Conservation (phyloP, 2,888 invertebrate genomes). For the Cistogaster globosa region DNA sequence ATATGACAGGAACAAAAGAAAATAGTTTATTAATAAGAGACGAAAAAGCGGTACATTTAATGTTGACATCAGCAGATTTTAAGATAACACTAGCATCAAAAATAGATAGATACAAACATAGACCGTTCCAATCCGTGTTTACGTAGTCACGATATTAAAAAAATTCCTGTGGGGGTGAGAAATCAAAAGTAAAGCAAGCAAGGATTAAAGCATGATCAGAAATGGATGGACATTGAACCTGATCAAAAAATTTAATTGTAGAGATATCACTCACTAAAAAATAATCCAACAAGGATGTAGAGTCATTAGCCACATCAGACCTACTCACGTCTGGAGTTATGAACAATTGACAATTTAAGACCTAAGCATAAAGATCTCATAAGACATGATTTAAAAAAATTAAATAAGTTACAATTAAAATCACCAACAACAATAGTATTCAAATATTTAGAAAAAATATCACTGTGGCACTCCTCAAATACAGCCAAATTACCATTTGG, state of each 20-base stretch:
- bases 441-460: neutral
- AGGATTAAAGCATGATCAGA: constrained; percentile 9
- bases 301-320: neutral
- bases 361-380: constrained; percentile 8
- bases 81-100: neutral
- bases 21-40: neutral
- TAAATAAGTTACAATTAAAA: constrained; percentile 19
- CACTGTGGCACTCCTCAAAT: neutral
- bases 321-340: constrained; percentile 25
- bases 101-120: neutral
- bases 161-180: neutral
- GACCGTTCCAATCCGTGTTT: neutral
- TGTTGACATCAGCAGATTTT: neutral
- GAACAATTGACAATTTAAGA: neutral
- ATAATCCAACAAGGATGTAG: constrained; percentile 12
- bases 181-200: neutral
- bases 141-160: neutral
- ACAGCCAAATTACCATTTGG: neutral
- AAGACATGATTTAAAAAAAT: neutral
- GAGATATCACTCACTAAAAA: constrained; percentile 1
- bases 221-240: neutral
- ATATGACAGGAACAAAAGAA: constrained; percentile 8
- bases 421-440: constrained; percentile 1
- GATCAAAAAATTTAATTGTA: neutral
- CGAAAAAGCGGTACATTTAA: constrained; percentile 4